Percentiles rank a stretch among this genome's conserved stretches.
phyloP scores from a whole-genome alignment of 2,113 vertebrate genomes.

The Pardalotus punctatus region DNA sequence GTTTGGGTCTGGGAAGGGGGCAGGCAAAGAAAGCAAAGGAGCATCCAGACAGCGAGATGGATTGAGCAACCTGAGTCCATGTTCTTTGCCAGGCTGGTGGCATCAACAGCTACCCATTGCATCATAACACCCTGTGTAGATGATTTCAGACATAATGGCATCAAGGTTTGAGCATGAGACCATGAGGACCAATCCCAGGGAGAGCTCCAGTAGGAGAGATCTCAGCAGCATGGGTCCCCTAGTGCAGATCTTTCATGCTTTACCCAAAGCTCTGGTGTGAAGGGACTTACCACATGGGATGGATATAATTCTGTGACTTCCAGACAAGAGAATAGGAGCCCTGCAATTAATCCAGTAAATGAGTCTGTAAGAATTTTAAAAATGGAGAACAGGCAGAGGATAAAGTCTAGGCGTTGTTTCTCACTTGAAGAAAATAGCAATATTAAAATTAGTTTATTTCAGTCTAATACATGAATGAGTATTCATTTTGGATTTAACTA shows the following conservation, averaged over 20 bases:
- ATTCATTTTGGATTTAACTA: background rate
- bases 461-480: background rate
- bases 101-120: background rate
- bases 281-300: background rate
- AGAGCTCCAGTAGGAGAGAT: background rate
- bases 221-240: accelerated
- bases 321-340: background rate
- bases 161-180: background rate
- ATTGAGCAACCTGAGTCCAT: background rate
- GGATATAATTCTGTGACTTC: background rate
- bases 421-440: background rate
- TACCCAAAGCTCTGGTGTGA: background rate
- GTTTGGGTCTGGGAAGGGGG: accelerated
- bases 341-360: background rate
- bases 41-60: background rate
- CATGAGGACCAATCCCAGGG: background rate
- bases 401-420: background rate
- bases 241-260: accelerated
- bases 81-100: background rate
- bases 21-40: background rate
- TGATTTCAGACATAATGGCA: background rate
- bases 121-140: background rate
- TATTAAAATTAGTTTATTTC: background rate
- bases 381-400: background rate
- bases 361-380: background rate